Evolutionary conservation across 2,797 vertebrate genomes (phyloP).

Genomic region (Champsocephalus esox): DNA sequence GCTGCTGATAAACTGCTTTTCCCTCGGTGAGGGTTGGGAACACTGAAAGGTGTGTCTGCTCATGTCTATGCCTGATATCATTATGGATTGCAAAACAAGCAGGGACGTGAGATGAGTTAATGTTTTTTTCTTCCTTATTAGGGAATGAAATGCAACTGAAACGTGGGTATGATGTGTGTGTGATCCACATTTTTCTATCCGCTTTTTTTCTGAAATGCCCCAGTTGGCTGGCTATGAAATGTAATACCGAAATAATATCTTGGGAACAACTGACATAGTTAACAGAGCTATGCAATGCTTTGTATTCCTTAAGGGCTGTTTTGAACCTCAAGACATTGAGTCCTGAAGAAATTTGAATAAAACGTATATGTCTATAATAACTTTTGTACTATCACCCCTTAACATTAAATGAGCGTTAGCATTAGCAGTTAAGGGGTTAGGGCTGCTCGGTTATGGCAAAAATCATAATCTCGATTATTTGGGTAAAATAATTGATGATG

Average conservation of each 20-base stretch:
- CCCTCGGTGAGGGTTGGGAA: constrained; percentile 46
- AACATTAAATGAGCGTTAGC: background rate
- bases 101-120: constrained; percentile 59
- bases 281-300: constrained; percentile 12
- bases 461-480: no score
- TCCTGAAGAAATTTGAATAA: constrained; percentile 9
- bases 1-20: constrained; percentile 40
- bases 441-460: no score
- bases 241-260: constrained; percentile 24
- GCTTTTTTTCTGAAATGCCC: constrained; percentile 22
- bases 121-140: constrained; percentile 69
- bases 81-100: constrained; percentile 70
- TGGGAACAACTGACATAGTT: constrained; percentile 14
- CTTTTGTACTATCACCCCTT: background rate
- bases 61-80: constrained; percentile 76
- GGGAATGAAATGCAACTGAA: constrained; percentile 45
- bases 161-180: constrained; percentile 2
- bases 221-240: constrained; percentile 40
- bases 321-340: constrained; percentile 22
- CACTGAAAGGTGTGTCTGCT: constrained; percentile 74
- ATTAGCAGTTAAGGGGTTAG: no score
- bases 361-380: constrained; percentile 9
- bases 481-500: no score
- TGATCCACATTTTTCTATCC: constrained; percentile 30
- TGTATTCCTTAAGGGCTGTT: constrained; percentile 19